Conservation (phyloP, 2,888 invertebrate genomes). For the Hyposoter didymator region DNA sequence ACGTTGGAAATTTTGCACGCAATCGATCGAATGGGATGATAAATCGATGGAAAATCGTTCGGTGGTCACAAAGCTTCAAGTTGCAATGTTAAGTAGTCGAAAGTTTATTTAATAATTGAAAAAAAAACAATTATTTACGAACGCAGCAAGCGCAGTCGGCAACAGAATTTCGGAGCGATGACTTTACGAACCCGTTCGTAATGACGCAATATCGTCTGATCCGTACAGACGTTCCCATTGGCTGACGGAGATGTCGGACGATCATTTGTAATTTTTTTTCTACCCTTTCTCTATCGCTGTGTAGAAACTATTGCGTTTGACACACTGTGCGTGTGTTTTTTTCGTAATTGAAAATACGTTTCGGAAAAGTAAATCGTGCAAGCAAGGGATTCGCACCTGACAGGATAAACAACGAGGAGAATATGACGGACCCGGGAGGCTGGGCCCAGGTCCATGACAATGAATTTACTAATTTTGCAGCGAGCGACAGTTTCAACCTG, state of each 20-base stretch:
- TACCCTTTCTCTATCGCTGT: slow-evolving; percentile 49
- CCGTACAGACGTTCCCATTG: slow-evolving; percentile 85
- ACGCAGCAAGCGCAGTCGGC: not conserved
- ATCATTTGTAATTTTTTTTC: slow-evolving; percentile 78
- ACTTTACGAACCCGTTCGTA: slow-evolving; percentile 51
- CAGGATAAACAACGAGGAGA: slow-evolving; percentile 49
- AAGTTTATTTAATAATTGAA: no score
- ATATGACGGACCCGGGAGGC: slow-evolving; percentile 81
- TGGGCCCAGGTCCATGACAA: slow-evolving; percentile 80
- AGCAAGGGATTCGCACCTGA: slow-evolving; percentile 46
- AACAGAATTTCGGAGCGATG: slow-evolving; percentile 36
- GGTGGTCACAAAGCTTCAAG: no score
- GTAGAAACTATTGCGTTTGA: slow-evolving; percentile 72
- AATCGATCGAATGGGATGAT: no score
- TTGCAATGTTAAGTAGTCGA: no score
- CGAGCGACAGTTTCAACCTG: slow-evolving; percentile 87
- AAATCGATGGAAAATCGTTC: no score
- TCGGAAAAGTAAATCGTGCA: slow-evolving; percentile 82
- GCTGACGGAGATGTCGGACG: slow-evolving; percentile 80
- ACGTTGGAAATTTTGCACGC: no score
- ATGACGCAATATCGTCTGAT: slow-evolving; percentile 89
- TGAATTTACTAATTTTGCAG: slow-evolving; percentile 83
- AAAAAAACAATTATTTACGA: no score
- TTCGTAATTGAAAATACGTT: slow-evolving; percentile 74
- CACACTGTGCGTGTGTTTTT: slow-evolving; percentile 69